Base-by-base conservation (phyloP, 1,140 invertebrate genomes). In the Nasonia vitripennis region DNA sequence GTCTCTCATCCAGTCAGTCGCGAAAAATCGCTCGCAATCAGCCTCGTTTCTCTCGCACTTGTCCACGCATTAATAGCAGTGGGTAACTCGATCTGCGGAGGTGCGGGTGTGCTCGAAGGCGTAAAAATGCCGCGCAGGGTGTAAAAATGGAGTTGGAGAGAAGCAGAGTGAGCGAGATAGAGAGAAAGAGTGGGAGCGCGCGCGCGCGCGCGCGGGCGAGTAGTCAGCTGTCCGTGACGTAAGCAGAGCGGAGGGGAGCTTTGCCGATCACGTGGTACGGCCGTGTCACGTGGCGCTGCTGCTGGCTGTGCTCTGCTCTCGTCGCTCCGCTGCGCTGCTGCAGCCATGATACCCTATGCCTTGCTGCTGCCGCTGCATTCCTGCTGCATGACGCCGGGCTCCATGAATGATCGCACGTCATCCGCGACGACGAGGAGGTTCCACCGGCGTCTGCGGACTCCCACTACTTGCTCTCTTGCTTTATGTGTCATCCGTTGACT, bases 151-250 rank as follows among this genome's bases (percentile, higher is more conserved):
- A 31, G 27, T 27, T 34, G 17, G 45, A 51, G 23, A 71, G 27
- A 41, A 45, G 23, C 34, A 2, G 34, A 86, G 23, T 37, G 34
- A 37, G 34, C 2, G 34, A 78, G 78, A 74, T 51, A 77, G 71
- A 84, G 48, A 45, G 75, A 81, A 0, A 27, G 23, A 27, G 23
- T 0, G 23, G 0, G 79, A 71, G 17, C 6, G 20, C 4, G 12
- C 0, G 79, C 0, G 20, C 0, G 2, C 2, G 17, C 1, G 51
- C 51, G 12, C 20, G 55, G 86, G 41, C 31, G 27, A 73, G 88
- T 88, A 91, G 90, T 92, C 91, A 92, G 91, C 92, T 93, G 91
- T 90, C 89, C 87, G 88, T 93, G 92, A 93, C 92, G 92, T 93
- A 90, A 90, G 78, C 73, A 7, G 12, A n/a, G 71, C 3, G 41